phyloP scores from a whole-genome alignment of 2,888 invertebrate genomes.

The Sesamia inferens region DNA sequence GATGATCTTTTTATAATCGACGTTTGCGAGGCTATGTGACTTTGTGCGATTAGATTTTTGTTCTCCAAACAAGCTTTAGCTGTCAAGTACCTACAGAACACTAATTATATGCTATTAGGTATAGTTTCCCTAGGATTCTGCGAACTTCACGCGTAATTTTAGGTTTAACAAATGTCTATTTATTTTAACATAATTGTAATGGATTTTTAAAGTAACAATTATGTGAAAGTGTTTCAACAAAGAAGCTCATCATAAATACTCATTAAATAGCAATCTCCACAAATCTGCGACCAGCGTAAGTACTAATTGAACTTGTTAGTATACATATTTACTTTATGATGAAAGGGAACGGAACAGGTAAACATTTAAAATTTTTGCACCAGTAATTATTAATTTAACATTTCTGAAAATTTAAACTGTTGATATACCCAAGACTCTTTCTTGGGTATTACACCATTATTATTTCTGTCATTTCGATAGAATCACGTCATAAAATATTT shows the following conservation, averaged over 20 bases:
- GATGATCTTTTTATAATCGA: background rate
- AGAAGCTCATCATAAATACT: background rate
- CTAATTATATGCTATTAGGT: background rate
- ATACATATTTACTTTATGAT: conserved; percentile 16
- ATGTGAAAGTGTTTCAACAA: background rate
- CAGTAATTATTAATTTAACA: background rate
- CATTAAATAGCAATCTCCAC: background rate
- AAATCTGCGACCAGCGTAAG: background rate
- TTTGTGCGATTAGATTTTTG: background rate
- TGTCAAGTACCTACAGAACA: too few species aligned
- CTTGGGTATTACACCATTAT: background rate
- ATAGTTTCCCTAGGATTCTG: background rate
- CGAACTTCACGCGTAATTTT: too few species aligned
- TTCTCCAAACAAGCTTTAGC: background rate
- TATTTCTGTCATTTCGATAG: background rate
- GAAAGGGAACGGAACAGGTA: conserved; percentile 1
- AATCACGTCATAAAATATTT: background rate
- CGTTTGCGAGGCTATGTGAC: background rate
- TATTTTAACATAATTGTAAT: background rate
- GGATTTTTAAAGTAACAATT: background rate
- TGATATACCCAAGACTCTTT: background rate
- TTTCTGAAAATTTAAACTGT: conserved; percentile 8
- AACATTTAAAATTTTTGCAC: background rate
- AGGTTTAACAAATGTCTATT: background rate
- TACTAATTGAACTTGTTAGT: conserved; percentile 17